These are phyloP conservation scores for Cinclus mexicanus DNA, from an alignment of 2,113 vertebrate genomes.

Conservation along the genomic window DNA sequence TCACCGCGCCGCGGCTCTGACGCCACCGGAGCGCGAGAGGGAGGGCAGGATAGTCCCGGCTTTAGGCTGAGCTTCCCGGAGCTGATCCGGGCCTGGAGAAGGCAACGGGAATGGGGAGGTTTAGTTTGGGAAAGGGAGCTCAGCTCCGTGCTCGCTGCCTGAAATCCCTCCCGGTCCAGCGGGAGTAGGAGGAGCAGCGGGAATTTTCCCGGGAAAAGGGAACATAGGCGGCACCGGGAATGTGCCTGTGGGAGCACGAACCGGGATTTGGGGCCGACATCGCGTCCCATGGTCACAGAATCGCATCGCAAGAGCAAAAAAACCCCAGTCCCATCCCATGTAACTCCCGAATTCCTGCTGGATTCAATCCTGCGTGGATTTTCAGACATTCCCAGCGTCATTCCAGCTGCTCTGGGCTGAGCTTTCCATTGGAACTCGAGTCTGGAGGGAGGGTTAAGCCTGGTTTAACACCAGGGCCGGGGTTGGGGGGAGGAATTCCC, in stretches of 20 bases:
- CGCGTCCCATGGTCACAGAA: neutral
- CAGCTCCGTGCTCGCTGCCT: neutral
- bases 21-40: neutral
- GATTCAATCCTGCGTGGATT: neutral
- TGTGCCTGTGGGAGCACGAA: rapidly evolving
- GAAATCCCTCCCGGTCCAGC: neutral
- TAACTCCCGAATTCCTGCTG: neutral
- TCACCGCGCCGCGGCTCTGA: neutral
- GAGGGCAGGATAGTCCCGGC: neutral
- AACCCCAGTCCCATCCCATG: too few relatives aligned
- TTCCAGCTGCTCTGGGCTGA: neutral
- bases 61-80: neutral
- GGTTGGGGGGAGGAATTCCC: neutral
- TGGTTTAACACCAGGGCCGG: neutral
- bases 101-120: neutral
- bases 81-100: neutral
- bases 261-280: rapidly evolving
- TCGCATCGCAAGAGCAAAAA: too few relatives aligned
- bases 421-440: rapidly evolving
- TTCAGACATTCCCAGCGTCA: neutral
- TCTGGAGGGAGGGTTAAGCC: neutral
- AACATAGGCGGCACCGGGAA: neutral
- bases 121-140: neutral
- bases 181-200: neutral
- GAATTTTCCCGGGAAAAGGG: neutral